These are phyloP conservation scores for Corythaeola cristata DNA, from an alignment of 2,113 vertebrate species.

Conservation along the genomic window DNA sequence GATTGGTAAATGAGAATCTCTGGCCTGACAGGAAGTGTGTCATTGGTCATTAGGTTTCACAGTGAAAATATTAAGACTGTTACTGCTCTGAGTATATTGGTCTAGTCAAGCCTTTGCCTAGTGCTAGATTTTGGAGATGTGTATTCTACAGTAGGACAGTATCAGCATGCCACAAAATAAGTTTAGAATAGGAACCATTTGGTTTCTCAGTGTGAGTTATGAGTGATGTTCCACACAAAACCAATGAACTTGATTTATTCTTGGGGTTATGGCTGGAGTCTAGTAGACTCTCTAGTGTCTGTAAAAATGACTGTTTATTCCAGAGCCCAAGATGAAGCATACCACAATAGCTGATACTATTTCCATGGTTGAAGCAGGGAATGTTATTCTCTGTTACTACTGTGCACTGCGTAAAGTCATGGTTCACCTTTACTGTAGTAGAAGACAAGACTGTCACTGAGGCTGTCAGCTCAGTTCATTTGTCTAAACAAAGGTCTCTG, in stretches of 20 bases:
- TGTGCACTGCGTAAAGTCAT: neutral
- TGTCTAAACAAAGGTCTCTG: neutral
- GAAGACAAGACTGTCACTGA: neutral
- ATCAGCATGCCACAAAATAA: neutral
- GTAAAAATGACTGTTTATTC: neutral
- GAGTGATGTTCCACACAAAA: neutral
- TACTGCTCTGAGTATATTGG: neutral
- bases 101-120: neutral
- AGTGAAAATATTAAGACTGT: neutral
- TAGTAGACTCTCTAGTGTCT: neutral
- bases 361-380: neutral
- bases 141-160: neutral
- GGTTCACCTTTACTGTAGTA: neutral
- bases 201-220: neutral
- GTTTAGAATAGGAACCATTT: neutral
- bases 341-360: neutral
- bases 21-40: neutral
- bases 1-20: neutral
- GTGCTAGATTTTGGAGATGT: neutral
- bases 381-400: neutral
- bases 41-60: neutral
- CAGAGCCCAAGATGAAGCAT: neutral
- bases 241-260: neutral
- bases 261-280: neutral
- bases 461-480: neutral